Conservation (phyloP, 2,113 vertebrate genomes). For the Chloropsis hardwickii region DNA sequence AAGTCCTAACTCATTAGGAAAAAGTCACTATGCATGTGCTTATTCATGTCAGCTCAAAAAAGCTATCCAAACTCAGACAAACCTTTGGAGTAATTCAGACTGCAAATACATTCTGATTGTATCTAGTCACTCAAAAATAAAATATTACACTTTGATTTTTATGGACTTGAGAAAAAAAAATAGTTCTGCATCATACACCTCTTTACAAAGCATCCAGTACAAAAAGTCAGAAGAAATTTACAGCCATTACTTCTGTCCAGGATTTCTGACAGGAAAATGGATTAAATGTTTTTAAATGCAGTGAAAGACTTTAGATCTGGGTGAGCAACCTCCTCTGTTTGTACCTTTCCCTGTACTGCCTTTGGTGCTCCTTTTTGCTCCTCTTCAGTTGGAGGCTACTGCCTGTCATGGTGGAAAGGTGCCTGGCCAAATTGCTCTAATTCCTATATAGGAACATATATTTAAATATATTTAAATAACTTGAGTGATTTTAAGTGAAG, state of each 20-base stretch:
- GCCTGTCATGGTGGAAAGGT: neutral
- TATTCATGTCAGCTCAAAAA: neutral
- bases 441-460: too few relatives aligned
- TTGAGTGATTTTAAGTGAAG: neutral
- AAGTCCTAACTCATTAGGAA: neutral
- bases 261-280: neutral
- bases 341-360: neutral
- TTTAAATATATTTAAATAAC: neutral
- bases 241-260: neutral
- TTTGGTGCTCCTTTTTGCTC: neutral
- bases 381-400: neutral
- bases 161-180: neutral
- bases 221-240: neutral
- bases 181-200: neutral
- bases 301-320: neutral
- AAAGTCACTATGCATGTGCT: neutral
- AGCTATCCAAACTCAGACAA: fast-evolving
- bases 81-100: neutral
- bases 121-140: neutral
- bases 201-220: neutral
- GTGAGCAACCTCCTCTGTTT: neutral
- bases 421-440: neutral
- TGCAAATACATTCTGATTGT: neutral
- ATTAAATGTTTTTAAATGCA: neutral
- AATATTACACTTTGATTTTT: neutral